Evolutionary conservation across 2,888 invertebrate species (phyloP), one percentile per base, ranked within the genome.

Genomic region (Himalopsyche tibetana): DNA sequence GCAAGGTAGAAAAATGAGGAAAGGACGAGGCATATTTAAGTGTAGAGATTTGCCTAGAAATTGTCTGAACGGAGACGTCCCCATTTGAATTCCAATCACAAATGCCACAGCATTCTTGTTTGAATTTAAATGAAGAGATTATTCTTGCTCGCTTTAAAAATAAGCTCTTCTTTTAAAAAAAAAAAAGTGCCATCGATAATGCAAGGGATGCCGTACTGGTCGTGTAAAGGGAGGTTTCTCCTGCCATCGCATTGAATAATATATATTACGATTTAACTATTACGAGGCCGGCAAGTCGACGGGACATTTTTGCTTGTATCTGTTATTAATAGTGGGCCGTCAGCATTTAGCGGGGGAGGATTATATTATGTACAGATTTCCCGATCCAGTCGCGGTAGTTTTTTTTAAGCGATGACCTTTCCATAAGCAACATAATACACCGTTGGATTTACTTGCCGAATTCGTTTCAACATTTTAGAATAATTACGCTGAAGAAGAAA

Each of bases 91-190:
- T 87, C 87, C 87, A 85, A 87, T 85, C 87, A 87, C 84, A 87
- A 28, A 80, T 36, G 74, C 80, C 83, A 79, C 69, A 83, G 87
- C 84, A 85, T 87, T 84, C 87, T 87, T 87, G 87, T 87, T 87
- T 87, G 87, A 87, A 87, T 87, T 87, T 87, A 87, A 87, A 87
- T 87, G 87, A 87, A 87, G 87, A 87, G 85, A 87, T 87, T 87
- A 87, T 74, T 74, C 74, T 74, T 74, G 36, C 74, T 74, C 74
- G 74, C 74, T 74, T 74, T 28, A 74, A 74, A 74, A 74, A 74
- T 74, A 74, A 74, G 74, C 74, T 74, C 38, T 74, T 36, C 74
- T 15, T 74, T 74, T 74, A 38, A 74, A 74, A 74, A 28, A 74
- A 74, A 28, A 28, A 74, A 74, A 38, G 74, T 38, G 74, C 74